Evolutionary conservation across 2,113 vertebrate species (phyloP), one percentile per base, ranked within the genome.

Genomic region (Ophiodon elongatus): DNA sequence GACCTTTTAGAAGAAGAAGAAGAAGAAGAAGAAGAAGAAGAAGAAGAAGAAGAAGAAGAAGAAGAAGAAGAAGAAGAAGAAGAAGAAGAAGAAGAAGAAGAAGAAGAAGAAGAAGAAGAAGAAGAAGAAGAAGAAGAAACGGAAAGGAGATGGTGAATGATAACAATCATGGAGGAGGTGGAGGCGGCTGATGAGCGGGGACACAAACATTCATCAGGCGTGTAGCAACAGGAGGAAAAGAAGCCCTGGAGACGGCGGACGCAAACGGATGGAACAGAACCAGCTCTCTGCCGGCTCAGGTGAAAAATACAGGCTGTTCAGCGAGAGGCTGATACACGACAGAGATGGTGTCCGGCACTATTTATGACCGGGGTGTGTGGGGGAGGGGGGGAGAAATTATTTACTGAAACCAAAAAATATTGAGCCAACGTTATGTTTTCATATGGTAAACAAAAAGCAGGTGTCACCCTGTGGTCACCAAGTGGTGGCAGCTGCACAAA

Each of bases 231-330:
- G 43, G 43, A 72, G 66, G 41, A 76, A 25, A 37, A 37, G 47
- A 57, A 45, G 75, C 71, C 37, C 56, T 57, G 31, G 56, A 64
- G 70, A 50, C 47, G 4, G 6, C 10, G 8, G 19, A n/a, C 14
- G 37, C n/a, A n/a, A n/a, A n/a, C n/a, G n/a, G n/a, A n/a, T n/a
- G n/a, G n/a, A 63, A 62, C 62, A 43, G 67, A 66, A 76, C 52
- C 76, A 52, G 29, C n/a, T 23, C 73, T 43, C 56, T 31, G 62
- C 37, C 75, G 52, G 8, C 74, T 79, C 64, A 37, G 56, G 45
- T 82, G 37, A 74, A 68, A 74, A 73, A 73, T 0, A 45, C 71
- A 75, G 56, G 47, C 70, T 65, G n/a, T n/a, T 47, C 47, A 76
- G 47, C 47, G 17, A 65, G 50, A 69, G 27, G 35, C 17, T 41